Evolutionary conservation across 2,888 invertebrate species (phyloP).

Genomic region (Heliconius sara): DNA sequence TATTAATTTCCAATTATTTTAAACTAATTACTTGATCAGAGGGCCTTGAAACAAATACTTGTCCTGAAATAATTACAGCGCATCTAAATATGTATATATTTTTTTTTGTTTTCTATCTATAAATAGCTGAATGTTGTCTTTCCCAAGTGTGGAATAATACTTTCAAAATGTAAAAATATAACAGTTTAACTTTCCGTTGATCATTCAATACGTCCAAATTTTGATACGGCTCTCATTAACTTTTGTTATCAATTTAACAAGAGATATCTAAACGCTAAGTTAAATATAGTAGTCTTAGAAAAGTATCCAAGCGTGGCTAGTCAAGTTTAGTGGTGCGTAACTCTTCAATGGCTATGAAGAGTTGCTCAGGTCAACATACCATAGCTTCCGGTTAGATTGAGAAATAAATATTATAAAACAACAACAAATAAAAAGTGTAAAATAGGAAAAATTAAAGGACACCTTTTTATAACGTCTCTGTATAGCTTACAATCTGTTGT

Average conservation of each 20-base stretch:
- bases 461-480: too few relatives aligned
- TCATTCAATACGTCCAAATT: not conserved
- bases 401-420: not conserved
- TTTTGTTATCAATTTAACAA: not conserved
- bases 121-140: too few relatives aligned
- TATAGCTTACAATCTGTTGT: too few relatives aligned
- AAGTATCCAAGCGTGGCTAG: not conserved
- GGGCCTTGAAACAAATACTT: too few relatives aligned
- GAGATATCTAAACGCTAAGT: not conserved
- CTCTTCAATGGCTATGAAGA: constrained; percentile 6
- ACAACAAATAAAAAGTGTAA: not conserved
- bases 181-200: not conserved
- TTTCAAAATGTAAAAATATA: too few relatives aligned
- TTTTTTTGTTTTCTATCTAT: too few relatives aligned
- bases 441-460: too few relatives aligned
- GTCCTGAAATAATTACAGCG: too few relatives aligned
- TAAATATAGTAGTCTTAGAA: not conserved
- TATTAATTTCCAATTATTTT: not conserved
- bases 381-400: not conserved
- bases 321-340: constrained; percentile 3
- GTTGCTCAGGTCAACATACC: constrained; percentile 3
- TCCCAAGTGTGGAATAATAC: too few relatives aligned
- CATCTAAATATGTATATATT: too few relatives aligned
- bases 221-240: not conserved
- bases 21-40: not conserved